These are phyloP conservation scores for Pycnomerus fuliginosus DNA, from an alignment of 2,888 invertebrate species.

Conservation along the genomic window DNA sequence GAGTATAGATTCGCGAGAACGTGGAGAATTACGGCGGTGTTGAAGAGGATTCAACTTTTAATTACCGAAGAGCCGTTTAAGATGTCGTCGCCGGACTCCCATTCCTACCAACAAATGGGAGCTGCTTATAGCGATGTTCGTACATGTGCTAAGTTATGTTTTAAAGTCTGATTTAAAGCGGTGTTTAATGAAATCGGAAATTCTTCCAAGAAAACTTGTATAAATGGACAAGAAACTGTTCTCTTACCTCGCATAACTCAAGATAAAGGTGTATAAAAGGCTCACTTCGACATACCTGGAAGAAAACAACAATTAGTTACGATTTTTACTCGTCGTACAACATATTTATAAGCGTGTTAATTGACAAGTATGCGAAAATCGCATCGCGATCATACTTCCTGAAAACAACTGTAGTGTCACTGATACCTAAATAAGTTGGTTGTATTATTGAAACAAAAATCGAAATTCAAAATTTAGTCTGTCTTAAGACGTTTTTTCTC, in stretches of 20 bases:
- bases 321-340: constrained; percentile 16
- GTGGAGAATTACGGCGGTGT: constrained; percentile 13
- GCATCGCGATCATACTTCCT: background rate
- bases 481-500: no score
- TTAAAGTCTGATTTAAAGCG: constrained; percentile 15
- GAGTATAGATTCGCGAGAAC: constrained; percentile 4
- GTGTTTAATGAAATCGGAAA: constrained; percentile 17
- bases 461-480: no score
- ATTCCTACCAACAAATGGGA: constrained; percentile 16
- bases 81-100: constrained; percentile 14
- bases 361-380: constrained; percentile 1
- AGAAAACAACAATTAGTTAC: constrained; percentile 19
- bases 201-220: constrained; percentile 21
- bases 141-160: constrained; percentile 15
- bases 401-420: background rate
- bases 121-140: constrained; percentile 15
- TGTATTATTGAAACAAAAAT: no score
- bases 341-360: constrained; percentile 12
- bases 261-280: constrained; percentile 14
- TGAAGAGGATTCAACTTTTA: constrained; percentile 21
- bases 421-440: no score
- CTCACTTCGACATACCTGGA: constrained; percentile 19
- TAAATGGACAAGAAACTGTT: constrained; percentile 6
- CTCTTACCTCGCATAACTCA: constrained; percentile 11
- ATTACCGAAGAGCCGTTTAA: constrained; percentile 9